Conservation (phyloP, 2,888 invertebrate genomes). For the Hyposoter dolosus region DNA sequence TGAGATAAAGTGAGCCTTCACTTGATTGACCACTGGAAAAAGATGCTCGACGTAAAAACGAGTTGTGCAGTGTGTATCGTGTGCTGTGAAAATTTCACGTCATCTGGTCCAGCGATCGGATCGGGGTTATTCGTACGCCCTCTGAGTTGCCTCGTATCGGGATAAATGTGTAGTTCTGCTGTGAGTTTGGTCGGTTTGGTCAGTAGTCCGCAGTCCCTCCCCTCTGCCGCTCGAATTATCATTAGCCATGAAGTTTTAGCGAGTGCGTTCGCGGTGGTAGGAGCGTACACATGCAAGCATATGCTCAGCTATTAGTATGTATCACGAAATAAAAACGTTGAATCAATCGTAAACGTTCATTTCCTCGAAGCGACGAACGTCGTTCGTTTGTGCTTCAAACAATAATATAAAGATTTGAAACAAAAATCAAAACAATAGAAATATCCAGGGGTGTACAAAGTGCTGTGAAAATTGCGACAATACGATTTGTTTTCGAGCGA, state of each 20-base stretch:
- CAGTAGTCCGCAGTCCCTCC: conserved; percentile 3
- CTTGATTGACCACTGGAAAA: not conserved
- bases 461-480: conserved; percentile 8
- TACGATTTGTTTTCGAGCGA: not conserved
- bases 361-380: conserved; percentile 4
- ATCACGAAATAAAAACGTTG: conserved; percentile 28
- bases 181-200: not conserved
- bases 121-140: conserved; percentile 3
- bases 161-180: not conserved
- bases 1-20: not conserved
- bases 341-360: conserved; percentile 21
- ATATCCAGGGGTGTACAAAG: not conserved
- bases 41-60: not conserved
- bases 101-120: not conserved
- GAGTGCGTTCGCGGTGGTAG: conserved; percentile 29
- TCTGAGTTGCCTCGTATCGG: not conserved
- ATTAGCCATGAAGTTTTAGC: conserved; percentile 40
- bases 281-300: conserved; percentile 46
- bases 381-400: conserved; percentile 11
- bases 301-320: conserved; percentile 52
- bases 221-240: conserved; percentile 13
- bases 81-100: not conserved
- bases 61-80: not conserved
- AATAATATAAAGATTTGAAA: not conserved
- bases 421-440: conserved; percentile 11